Base-by-base conservation (phyloP, 2,113 vertebrate species). In the Sapayoa aenigma region DNA sequence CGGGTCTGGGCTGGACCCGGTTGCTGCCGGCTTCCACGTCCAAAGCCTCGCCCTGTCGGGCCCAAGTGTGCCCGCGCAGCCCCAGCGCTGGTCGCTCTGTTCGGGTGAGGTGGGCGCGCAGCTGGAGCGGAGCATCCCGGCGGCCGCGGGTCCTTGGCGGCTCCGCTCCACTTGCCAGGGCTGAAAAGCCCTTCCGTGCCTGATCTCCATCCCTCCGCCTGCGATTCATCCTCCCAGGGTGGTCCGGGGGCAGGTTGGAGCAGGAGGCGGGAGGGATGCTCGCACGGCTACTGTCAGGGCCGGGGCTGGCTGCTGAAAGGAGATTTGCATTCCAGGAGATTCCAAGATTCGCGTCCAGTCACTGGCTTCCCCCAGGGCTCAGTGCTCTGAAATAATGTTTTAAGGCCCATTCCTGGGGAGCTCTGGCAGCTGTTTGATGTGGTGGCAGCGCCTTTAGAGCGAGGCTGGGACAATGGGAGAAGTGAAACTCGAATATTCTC, bases 401-500 rank as follows among this genome's bases (percentile, higher is more conserved):
- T 15, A 59, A 80, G 72, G 72, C 65, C 82, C 72, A 3, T 90
- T 94, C 85, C 83, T 53, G 20, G 90, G 68, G 35, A 94, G 85
- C 72, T 90, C 79, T 90, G 94, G 85, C 87, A 63, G 87, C 76
- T 59, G 39, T 94, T 91, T 97, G 94, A 92, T 96, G 96, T 92
- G 88, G 93, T 81, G 9, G 6, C 41, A 56, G 80, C 2, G 39
- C 85, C 87, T 60, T 74, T 28, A 49, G 92, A 83, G 88, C 86
- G 93, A 46, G 95, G 60, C 65, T 86, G 88, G 92, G 90, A 94
- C 93, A 87, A 67, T 74, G 88, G 76, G 84, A 95, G 95, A 89
- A 97, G 94, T 75, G 95, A 96, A 95, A 94, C 84, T 80, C 65
- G 39, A 78, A 87, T 96, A 66, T 94, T 95, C 96, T 95, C 86